phyloP scores from a whole-genome alignment of 1,140 invertebrate species.

The Temnothorax nylanderi region DNA sequence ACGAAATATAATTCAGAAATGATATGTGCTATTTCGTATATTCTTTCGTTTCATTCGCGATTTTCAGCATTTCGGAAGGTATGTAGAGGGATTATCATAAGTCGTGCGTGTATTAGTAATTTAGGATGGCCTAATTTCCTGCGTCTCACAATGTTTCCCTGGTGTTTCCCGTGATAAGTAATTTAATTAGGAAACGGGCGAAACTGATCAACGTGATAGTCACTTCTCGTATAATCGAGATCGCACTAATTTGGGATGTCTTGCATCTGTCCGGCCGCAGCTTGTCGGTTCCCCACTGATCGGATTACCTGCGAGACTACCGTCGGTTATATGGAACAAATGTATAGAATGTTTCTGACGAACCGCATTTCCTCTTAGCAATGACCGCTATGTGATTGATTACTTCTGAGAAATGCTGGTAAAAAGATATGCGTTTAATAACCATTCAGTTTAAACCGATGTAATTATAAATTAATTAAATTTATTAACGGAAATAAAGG shows the following conservation, averaged over 20 bases:
- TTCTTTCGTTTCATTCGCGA: neutral
- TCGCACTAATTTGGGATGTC: slow-evolving; percentile 25
- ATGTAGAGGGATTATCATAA: neutral
- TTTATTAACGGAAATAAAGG: neutral
- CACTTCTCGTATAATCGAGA: slow-evolving; percentile 23
- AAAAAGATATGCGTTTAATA: neutral
- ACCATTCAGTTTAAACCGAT: neutral
- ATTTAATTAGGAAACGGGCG: neutral
- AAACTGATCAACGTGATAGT: slow-evolving; percentile 12
- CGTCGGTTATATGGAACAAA: slow-evolving; percentile 3
- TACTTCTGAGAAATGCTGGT: neutral
- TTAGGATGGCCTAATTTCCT: neutral
- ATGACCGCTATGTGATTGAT: neutral
- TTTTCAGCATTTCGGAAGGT: neutral
- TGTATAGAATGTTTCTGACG: neutral
- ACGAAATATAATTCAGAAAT: neutral
- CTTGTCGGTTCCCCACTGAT: slow-evolving; percentile 42
- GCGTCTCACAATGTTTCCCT: neutral
- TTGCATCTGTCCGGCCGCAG: neutral
- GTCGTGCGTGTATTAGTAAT: neutral
- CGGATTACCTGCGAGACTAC: slow-evolving; percentile 39
- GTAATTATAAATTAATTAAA: neutral
- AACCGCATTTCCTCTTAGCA: neutral
- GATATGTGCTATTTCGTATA: neutral
- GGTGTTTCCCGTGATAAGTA: neutral